These are phyloP conservation scores for Lampris incognitus DNA, from an alignment of 2,113 vertebrate species.

Conservation along the genomic window DNA sequence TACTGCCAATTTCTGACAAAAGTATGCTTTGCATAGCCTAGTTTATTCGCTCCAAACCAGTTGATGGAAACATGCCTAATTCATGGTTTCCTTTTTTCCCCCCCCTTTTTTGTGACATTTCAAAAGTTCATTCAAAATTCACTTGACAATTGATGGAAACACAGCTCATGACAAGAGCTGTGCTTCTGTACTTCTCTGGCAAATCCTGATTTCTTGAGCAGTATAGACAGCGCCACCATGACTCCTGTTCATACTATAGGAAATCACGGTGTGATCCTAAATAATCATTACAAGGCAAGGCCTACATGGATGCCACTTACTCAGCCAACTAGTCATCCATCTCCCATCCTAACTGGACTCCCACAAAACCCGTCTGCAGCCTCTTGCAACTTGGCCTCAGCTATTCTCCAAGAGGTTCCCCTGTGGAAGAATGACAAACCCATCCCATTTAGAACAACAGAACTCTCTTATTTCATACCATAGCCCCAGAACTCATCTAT, in stretches of 20 bases:
- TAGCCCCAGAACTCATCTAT: slow-evolving; percentile 26
- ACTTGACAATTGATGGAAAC: too few species aligned
- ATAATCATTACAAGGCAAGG: background rate
- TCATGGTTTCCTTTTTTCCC: too few species aligned
- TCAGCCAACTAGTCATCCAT: slow-evolving; percentile 29
- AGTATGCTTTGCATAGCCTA: too few species aligned
- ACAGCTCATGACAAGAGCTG: too few species aligned
- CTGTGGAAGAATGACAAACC: slow-evolving; percentile 48
- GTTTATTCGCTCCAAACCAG: too few species aligned
- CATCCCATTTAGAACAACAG: background rate
- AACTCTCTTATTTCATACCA: slow-evolving; percentile 5
- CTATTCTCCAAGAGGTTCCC: slow-evolving; percentile 20
- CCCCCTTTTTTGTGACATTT: too few species aligned
- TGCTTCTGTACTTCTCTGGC: too few species aligned
- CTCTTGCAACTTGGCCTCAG: background rate
- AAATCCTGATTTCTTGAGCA: background rate
- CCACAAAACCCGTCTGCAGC: background rate
- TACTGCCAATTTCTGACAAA: too few species aligned
- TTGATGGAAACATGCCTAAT: too few species aligned
- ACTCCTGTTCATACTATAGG: background rate
- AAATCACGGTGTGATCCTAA: background rate
- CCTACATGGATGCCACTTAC: slow-evolving; percentile 9
- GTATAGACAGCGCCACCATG: background rate
- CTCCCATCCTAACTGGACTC: background rate
- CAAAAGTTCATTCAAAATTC: too few species aligned